Conservation (phyloP, 2,113 vertebrate genomes). For the Thalassarche chlororhynchos region DNA sequence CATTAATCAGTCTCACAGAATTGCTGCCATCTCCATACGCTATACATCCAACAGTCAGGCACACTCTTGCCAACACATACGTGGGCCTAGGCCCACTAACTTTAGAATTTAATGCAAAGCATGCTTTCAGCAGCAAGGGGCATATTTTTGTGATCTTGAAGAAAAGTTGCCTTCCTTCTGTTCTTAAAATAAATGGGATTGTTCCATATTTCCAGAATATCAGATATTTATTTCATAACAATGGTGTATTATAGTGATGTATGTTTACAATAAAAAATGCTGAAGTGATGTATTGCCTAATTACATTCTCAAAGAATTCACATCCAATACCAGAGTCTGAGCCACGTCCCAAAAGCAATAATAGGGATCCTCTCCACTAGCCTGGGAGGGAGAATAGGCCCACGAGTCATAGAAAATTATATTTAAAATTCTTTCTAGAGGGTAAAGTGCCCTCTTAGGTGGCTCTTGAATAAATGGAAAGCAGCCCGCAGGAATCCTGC, state of each 20-base stretch:
- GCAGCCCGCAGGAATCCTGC: neutral
- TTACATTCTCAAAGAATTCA: neutral
- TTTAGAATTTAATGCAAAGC: conserved; percentile 3
- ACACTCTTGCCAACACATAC: neutral
- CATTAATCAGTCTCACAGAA: neutral
- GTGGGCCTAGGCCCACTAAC: neutral
- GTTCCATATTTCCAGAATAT: neutral
- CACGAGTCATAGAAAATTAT: neutral
- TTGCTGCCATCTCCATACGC: neutral
- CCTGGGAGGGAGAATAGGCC: neutral
- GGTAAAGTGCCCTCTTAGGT: conserved; percentile 14
- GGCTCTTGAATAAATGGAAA: conserved; percentile 16
- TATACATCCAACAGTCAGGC: neutral
- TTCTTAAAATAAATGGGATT: neutral
- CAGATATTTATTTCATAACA: neutral
- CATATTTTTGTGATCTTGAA: neutral
- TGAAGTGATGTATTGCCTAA: conserved; percentile 31
- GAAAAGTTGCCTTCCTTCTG: neutral
- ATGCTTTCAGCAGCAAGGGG: neutral
- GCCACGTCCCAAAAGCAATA: neutral
- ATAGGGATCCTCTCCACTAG: neutral
- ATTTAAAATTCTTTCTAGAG: conserved; percentile 17
- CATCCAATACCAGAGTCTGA: neutral
- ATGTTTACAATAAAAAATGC: conserved; percentile 39
- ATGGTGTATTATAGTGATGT: neutral